Conservation (phyloP, 2,888 invertebrate genomes). For the Nudaria mundana region DNA sequence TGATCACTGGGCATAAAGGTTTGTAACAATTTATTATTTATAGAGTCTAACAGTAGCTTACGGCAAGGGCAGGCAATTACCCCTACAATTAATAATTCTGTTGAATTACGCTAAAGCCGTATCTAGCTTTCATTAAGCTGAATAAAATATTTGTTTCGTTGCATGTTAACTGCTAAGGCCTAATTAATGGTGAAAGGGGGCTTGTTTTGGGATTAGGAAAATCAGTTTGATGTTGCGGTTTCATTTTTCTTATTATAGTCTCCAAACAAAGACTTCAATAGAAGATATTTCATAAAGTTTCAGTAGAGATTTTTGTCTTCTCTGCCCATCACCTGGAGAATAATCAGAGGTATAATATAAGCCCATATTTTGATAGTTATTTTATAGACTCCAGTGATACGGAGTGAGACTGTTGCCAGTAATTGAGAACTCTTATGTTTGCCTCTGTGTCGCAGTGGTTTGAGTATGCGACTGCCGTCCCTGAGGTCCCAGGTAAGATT, state of each 20-base stretch:
- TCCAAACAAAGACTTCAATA: too few relatives aligned
- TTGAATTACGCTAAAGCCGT: slow-evolving; percentile 28
- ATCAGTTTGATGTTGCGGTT: neutral
- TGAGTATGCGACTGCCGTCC: too few relatives aligned
- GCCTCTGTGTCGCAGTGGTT: too few relatives aligned
- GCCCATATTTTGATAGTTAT: too few relatives aligned
- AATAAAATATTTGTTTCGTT: slow-evolving; percentile 28
- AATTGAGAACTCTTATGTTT: too few relatives aligned
- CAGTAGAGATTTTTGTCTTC: too few relatives aligned
- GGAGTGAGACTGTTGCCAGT: too few relatives aligned
- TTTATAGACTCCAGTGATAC: too few relatives aligned
- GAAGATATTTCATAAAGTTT: too few relatives aligned
- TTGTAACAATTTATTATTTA: slow-evolving; percentile 36
- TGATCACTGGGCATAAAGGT: slow-evolving; percentile 32
- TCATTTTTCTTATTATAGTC: neutral
- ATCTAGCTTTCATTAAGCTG: slow-evolving; percentile 31
- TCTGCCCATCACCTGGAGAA: too few relatives aligned
- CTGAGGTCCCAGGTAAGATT: too few relatives aligned
- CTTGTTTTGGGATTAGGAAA: neutral
- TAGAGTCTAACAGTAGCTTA: slow-evolving; percentile 27
- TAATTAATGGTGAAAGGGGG: slow-evolving; percentile 2
- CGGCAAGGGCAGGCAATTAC: slow-evolving; percentile 40
- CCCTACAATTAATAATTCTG: slow-evolving; percentile 42
- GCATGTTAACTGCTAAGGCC: slow-evolving; percentile 4
- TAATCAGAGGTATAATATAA: too few relatives aligned